A percentile compares a stretch with the other conserved stretches of the same genome.
Evolutionary conservation across 2,797 vertebrate species (phyloP).

Genomic region (Silurus aristotelis): DNA sequence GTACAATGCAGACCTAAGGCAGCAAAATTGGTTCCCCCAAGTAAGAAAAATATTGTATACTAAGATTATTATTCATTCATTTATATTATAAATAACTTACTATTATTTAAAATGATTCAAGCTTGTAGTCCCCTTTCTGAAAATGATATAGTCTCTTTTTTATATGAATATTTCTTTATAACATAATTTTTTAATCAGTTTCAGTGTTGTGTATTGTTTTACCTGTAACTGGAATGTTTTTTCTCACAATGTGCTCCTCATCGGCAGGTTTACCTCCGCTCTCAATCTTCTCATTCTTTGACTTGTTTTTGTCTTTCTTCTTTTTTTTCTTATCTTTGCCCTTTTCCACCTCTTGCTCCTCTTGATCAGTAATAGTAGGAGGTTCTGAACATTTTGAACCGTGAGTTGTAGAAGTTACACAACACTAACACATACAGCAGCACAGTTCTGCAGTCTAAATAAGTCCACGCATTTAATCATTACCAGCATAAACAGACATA

Average conservation of each 20-base stretch:
- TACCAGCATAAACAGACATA: not conserved
- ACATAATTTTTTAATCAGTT: not conserved
- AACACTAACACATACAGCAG: not conserved
- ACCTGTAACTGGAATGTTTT: constrained; percentile 67
- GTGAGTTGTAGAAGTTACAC: not conserved
- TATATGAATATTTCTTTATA: not conserved
- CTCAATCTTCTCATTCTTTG: constrained; percentile 65
- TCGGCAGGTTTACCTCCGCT: constrained; percentile 56
- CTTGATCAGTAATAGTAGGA: constrained; percentile 49
- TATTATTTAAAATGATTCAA: not conserved
- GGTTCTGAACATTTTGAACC: constrained; percentile 56
- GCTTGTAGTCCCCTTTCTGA: not conserved
- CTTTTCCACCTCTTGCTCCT: constrained; percentile 59
- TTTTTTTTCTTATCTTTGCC: constrained; percentile 71
- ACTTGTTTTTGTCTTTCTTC: constrained; percentile 72
- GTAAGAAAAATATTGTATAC: not conserved
- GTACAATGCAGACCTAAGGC: not conserved
- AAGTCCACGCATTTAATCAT: not conserved
- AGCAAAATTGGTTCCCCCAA: too few relatives aligned
- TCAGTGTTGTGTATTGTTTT: constrained; percentile 4
- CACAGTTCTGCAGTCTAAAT: not conserved
- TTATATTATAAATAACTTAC: not conserved
- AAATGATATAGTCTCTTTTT: not conserved
- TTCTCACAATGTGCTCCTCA: constrained; percentile 59
- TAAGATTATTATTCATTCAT: not conserved